Evolutionary conservation across 2,113 vertebrate genomes (phyloP).

Genomic region (Trachemys scripta): DNA sequence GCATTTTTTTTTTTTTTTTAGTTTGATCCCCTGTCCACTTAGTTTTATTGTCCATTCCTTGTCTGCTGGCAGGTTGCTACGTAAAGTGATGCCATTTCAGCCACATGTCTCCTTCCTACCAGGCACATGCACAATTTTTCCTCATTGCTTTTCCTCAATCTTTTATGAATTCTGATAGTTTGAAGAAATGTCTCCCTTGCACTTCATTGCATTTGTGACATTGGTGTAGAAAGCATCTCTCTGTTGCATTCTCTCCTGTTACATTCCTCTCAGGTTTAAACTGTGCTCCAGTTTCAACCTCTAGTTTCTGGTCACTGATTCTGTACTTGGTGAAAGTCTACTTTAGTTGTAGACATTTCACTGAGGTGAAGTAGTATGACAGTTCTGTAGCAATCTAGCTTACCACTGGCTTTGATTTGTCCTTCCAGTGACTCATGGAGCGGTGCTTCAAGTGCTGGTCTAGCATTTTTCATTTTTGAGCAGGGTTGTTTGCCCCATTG

Average conservation of each 20-base stretch:
- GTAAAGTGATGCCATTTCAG: not conserved
- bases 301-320: not conserved
- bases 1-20: no score
- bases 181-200: not conserved
- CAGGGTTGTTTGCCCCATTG: not conserved
- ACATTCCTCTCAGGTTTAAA: not conserved
- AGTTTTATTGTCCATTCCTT: not conserved
- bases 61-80: not conserved
- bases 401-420: not conserved
- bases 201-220: not conserved
- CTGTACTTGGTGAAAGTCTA: rapidly evolving
- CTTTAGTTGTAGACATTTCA: rapidly evolving
- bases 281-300: not conserved
- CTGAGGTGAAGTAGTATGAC: not conserved
- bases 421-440: not conserved
- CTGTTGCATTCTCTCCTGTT: not conserved
- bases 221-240: not conserved
- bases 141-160: not conserved
- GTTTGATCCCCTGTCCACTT: not conserved
- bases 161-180: not conserved
- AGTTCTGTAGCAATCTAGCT: not conserved
- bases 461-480: not conserved
- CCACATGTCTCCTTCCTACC: not conserved
- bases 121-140: not conserved
- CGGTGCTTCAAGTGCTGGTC: not conserved